Percentiles rank a stretch among this genome's conserved stretches.
These are phyloP conservation scores for Notechis scutatus DNA, from an alignment of 2,113 vertebrate species.

Conservation along the genomic window DNA sequence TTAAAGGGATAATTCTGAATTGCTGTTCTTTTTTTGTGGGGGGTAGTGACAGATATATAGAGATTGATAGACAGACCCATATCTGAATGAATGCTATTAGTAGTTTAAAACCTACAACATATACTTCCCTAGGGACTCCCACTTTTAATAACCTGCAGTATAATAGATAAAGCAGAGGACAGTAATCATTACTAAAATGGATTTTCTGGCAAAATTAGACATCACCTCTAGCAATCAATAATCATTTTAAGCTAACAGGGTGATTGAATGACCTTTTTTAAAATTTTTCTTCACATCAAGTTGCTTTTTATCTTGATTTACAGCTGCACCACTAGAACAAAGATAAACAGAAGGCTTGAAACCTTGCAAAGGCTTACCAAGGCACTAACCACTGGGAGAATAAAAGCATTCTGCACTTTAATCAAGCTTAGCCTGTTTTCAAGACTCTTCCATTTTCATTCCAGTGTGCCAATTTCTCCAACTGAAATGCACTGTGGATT, in stretches of 20 bases:
- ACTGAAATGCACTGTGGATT: constrained; percentile 41
- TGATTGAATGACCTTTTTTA: constrained; percentile 77
- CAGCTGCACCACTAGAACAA: constrained; percentile 63
- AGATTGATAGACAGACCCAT: constrained; percentile 52
- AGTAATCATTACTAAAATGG: constrained; percentile 75
- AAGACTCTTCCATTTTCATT: constrained; percentile 26
- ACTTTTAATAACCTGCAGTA: constrained; percentile 73
- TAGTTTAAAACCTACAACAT: constrained; percentile 50
- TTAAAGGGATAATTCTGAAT: constrained; percentile 59
- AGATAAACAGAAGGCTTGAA: constrained; percentile 68
- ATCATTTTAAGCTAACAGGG: constrained; percentile 75
- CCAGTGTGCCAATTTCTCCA: constrained; percentile 35
- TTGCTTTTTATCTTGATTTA: constrained; percentile 78
- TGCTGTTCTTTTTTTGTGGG: constrained; percentile 25
- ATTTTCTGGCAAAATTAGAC: constrained; percentile 80
- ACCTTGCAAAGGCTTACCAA: constrained; percentile 41
- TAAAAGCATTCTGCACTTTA: constrained; percentile 58
- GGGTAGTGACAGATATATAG: not conserved
- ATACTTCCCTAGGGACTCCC: constrained; percentile 61
- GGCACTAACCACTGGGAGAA: constrained; percentile 45
- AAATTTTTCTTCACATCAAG: constrained; percentile 72
- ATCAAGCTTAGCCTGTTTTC: constrained; percentile 55
- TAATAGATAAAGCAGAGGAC: constrained; percentile 70
- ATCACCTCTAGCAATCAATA: constrained; percentile 76
- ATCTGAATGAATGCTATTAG: constrained; percentile 66